Conservation (phyloP, 2,888 invertebrate species). For the Lymantria monacha region DNA sequence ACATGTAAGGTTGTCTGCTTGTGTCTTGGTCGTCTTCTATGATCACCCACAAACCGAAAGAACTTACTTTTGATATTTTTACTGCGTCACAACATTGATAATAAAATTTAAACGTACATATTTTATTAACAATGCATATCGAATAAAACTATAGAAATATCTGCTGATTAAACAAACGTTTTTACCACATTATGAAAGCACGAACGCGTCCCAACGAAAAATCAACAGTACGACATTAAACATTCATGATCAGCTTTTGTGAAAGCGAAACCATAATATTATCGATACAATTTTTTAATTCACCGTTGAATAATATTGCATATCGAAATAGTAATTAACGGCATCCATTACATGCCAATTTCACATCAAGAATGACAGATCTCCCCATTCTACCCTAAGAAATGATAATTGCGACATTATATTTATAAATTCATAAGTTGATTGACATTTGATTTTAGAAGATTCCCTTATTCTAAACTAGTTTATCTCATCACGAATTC, state of each 20-base stretch:
- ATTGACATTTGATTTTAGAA: slow-evolving; percentile 62
- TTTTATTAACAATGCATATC: not conserved
- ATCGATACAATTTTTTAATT: slow-evolving; percentile 44
- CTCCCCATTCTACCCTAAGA: slow-evolving; percentile 37
- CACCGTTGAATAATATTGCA: slow-evolving; percentile 38
- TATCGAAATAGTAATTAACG: slow-evolving; percentile 59
- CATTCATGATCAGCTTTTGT: slow-evolving; percentile 66
- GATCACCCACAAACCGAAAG: too few species aligned
- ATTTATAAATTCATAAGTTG: slow-evolving; percentile 59
- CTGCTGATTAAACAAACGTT: slow-evolving; percentile 37
- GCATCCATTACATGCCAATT: slow-evolving; percentile 60
- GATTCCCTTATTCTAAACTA: slow-evolving; percentile 48
- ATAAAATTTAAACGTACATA: not conserved
- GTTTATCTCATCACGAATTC: slow-evolving; percentile 61
- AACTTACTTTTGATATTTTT: too few species aligned
- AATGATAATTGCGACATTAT: slow-evolving; percentile 38
- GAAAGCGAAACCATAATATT: slow-evolving; percentile 47
- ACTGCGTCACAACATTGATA: too few species aligned
- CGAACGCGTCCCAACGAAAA: slow-evolving; percentile 68
- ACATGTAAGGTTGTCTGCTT: too few species aligned
- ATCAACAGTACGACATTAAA: slow-evolving; percentile 65
- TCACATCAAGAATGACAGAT: slow-evolving; percentile 32
- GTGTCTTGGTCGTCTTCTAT: too few species aligned
- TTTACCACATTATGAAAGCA: slow-evolving; percentile 58
- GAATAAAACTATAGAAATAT: slow-evolving; percentile 24